Evolutionary conservation across 2,113 vertebrate species (phyloP).

Genomic region (Hyaena hyaena): DNA sequence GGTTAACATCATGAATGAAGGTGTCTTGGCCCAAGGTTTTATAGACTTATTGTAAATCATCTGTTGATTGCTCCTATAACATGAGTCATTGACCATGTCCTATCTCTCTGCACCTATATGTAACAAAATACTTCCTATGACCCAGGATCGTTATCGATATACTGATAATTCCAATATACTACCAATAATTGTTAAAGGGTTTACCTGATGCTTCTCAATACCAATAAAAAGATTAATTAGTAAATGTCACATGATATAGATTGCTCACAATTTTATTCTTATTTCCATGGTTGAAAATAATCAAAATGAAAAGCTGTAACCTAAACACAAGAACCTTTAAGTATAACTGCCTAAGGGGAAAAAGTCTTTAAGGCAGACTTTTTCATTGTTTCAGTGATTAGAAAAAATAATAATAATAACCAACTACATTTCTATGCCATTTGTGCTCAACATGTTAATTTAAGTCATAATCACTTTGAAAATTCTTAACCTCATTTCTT

Average conservation of each 20-base stretch:
- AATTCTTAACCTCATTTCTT: constrained; percentile 39
- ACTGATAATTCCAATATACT: neutral
- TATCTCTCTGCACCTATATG: neutral
- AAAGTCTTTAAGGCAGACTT: constrained; percentile 6
- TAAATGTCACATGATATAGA: neutral
- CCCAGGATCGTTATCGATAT: neutral
- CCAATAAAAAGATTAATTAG: constrained; percentile 27
- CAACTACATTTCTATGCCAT: neutral
- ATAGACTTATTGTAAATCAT: neutral
- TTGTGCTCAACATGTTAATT: neutral
- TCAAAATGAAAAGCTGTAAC: neutral
- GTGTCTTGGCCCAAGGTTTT: neutral
- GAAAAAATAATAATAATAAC: neutral
- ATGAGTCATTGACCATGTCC: neutral
- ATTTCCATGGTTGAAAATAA: neutral
- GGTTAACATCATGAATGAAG: neutral
- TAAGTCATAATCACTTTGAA: constrained; percentile 47
- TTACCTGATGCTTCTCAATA: neutral
- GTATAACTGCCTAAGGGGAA: neutral
- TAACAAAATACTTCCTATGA: neutral
- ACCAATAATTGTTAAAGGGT: neutral
- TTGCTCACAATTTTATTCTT: neutral
- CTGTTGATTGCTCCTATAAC: neutral
- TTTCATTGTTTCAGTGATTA: constrained; percentile 8
- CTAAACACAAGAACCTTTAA: constrained; percentile 32